Evolutionary conservation across 2,797 vertebrate genomes (phyloP).

Genomic region (Acipenser oxyrinchus): DNA sequence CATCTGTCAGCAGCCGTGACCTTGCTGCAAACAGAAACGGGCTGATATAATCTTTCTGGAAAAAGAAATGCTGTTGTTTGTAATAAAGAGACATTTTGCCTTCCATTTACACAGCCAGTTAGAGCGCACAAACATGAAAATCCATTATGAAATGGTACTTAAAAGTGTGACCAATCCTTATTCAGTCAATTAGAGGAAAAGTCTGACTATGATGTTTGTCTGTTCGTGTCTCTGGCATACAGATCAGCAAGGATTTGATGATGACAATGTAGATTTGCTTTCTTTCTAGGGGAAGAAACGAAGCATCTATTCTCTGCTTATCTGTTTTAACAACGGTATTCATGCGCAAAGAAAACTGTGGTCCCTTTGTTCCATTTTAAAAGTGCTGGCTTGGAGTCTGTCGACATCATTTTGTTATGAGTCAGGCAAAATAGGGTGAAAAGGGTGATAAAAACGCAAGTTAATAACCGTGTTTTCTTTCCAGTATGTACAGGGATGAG

Average conservation of each 20-base stretch:
- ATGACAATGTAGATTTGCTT: constrained; percentile 43
- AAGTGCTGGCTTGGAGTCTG: constrained; percentile 35
- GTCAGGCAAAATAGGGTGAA: constrained; percentile 31
- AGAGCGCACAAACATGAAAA: constrained; percentile 85
- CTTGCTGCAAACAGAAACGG: constrained; percentile 59
- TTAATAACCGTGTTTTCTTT: constrained; percentile 52
- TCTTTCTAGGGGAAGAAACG: constrained; percentile 31
- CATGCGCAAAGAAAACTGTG: constrained; percentile 56
- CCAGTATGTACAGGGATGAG: constrained; percentile 60
- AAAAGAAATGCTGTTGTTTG: constrained; percentile 49
- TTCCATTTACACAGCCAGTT: constrained; percentile 77
- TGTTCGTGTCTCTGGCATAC: constrained; percentile 52
- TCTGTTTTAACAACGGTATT: constrained; percentile 62
- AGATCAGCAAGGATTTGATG: constrained; percentile 58
- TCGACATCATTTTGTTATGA: constrained; percentile 45
- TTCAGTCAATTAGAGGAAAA: constrained; percentile 77
- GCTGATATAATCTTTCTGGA: constrained; percentile 52
- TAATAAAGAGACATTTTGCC: constrained; percentile 80
- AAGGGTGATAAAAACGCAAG: constrained; percentile 44
- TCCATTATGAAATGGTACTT: constrained; percentile 77
- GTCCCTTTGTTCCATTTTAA: constrained; percentile 61
- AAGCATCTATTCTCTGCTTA: constrained; percentile 59
- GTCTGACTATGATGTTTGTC: constrained; percentile 59
- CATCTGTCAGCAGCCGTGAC: constrained; percentile 72
- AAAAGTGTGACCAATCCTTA: constrained; percentile 79